These are phyloP conservation scores for Microctonus hyperodae DNA, from an alignment of 2,888 invertebrate species.

Conservation along the genomic window DNA sequence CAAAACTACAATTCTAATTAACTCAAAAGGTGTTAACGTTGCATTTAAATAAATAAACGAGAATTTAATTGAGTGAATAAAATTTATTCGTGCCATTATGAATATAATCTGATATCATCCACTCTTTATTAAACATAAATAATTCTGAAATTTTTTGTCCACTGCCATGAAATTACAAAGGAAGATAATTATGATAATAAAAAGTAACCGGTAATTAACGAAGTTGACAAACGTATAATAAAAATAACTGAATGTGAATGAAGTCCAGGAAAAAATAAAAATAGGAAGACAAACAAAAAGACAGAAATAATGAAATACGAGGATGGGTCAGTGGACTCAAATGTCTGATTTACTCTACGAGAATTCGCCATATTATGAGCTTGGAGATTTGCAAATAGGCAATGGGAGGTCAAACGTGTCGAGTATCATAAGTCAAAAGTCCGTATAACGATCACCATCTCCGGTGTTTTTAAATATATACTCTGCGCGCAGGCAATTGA, in stretches of 20 bases:
- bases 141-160: neutral
- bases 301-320: conserved; percentile 2
- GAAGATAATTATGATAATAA: neutral
- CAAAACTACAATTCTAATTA: neutral
- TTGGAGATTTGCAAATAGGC: conserved; percentile 44
- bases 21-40: neutral
- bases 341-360: conserved; percentile 18
- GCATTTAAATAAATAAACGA: neutral
- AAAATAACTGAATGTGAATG: conserved; percentile 13
- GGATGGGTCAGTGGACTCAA: conserved; percentile 38
- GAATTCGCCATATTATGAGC: conserved; percentile 37
- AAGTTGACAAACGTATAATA: neutral
- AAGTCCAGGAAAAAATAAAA: neutral
- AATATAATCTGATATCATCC: neutral
- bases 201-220: neutral
- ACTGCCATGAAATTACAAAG: neutral
- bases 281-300: neutral
- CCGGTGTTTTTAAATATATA: neutral
- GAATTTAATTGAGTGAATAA: neutral
- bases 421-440: conserved; percentile 37
- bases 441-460: conserved; percentile 11
- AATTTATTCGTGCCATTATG: neutral
- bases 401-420: conserved; percentile 49
- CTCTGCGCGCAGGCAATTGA: neutral
- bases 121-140: neutral